Evolutionary conservation across 2,113 vertebrate species (phyloP).

Genomic region (Morone chrysops): DNA sequence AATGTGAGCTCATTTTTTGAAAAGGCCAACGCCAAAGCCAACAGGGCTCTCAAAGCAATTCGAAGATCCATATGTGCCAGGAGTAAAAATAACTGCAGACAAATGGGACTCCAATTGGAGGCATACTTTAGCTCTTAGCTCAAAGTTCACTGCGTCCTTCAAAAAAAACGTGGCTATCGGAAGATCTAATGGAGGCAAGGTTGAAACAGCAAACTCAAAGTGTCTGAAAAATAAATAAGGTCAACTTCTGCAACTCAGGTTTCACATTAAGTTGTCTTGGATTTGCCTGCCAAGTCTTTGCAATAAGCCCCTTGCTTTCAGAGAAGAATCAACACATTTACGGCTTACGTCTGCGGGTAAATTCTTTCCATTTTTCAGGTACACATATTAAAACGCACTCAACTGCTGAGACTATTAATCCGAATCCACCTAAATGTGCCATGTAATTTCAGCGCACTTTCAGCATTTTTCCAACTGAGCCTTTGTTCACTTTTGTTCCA

Average conservation of each 20-base stretch:
- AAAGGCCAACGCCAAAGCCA: conserved; percentile 56
- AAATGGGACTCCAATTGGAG: conserved; percentile 52
- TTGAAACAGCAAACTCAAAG: conserved; percentile 30
- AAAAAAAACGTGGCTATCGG: conserved; percentile 42
- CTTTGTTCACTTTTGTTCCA: conserved; percentile 55
- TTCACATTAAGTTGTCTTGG: conserved; percentile 4
- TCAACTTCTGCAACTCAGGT: conserved; percentile 27
- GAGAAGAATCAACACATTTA: conserved; percentile 40
- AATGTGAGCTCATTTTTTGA: conserved; percentile 63
- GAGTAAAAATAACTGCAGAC: conserved; percentile 69
- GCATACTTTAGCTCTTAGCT: conserved; percentile 46
- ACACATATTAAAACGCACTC: conserved; percentile 45
- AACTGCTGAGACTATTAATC: conserved; percentile 37
- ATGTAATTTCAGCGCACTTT: conserved; percentile 27
- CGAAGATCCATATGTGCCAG: conserved; percentile 49
- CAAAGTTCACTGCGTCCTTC: conserved; percentile 38
- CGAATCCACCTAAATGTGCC: conserved; percentile 37
- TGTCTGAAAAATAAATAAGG: conserved; percentile 60
- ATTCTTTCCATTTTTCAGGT: conserved; percentile 68
- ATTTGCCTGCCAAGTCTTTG: not conserved
- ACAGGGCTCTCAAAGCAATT: conserved; percentile 60
- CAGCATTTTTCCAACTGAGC: conserved; percentile 34
- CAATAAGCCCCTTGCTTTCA: conserved; percentile 41
- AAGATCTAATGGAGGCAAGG: conserved; percentile 50
- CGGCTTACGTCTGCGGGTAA: conserved; percentile 20